A percentile compares a stretch with the other conserved stretches of the same genome.
phyloP scores from a whole-genome alignment of 2,113 vertebrate genomes.

The Tympanuchus pallidicinctus region DNA sequence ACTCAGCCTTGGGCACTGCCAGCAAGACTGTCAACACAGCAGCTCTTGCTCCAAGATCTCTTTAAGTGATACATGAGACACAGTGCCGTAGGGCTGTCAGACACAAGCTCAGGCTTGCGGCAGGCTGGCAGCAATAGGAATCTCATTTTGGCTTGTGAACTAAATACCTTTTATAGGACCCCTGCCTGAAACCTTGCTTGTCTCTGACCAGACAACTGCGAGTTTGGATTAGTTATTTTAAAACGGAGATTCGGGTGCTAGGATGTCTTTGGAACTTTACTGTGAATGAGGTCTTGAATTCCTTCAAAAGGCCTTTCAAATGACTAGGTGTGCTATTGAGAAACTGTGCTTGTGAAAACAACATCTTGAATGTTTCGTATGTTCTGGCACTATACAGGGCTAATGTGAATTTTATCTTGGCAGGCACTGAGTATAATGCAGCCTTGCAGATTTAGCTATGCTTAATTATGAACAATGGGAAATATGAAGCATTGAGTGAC shows the following conservation, averaged over 20 bases:
- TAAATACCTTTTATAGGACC: not conserved
- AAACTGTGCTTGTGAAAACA: not conserved
- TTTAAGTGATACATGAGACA: constrained; percentile 32
- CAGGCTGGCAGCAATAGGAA: constrained; percentile 49
- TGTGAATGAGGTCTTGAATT: not conserved
- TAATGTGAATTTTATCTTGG: not conserved
- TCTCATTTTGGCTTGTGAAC: constrained; percentile 29
- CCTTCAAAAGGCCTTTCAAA: not conserved
- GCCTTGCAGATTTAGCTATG: not conserved
- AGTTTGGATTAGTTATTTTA: not conserved
- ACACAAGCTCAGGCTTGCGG: constrained; percentile 70
- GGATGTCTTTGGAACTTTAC: not conserved
- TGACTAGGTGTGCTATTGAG: not conserved
- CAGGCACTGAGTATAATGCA: not conserved
- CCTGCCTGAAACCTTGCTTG: not conserved
- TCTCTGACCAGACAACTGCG: not conserved
- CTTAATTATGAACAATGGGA: not conserved
- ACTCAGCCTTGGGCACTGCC: not conserved
- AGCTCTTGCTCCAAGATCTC: not conserved
- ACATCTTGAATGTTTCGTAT: not conserved
- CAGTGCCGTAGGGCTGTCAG: constrained; percentile 42
- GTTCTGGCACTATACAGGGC: not conserved
- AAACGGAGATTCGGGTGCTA: not conserved
- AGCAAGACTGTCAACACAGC: not conserved
- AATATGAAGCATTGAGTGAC: not conserved